phyloP scores from a whole-genome alignment of 2,797 vertebrate genomes.

The Apodemus agrarius region DNA sequence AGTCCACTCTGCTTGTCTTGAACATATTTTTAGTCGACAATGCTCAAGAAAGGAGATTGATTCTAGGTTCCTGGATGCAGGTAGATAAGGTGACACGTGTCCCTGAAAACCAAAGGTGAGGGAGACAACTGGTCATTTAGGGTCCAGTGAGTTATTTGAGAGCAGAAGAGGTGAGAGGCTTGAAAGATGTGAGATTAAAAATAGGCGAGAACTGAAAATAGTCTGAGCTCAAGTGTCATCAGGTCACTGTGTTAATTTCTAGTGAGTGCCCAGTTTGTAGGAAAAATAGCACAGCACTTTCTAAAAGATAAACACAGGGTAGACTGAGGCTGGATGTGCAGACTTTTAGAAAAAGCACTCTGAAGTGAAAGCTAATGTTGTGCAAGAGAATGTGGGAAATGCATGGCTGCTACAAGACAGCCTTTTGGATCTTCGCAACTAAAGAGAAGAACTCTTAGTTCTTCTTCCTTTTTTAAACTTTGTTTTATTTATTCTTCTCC shows the following conservation, averaged over 20 bases:
- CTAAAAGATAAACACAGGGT: not conserved
- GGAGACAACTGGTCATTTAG: not conserved
- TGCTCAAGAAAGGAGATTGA: not conserved
- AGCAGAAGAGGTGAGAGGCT: not conserved
- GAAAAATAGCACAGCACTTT: not conserved
- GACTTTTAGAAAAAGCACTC: not conserved
- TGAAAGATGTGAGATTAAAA: not conserved
- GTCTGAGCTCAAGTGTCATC: not conserved
- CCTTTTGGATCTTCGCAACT: not conserved
- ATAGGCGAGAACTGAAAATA: not conserved
- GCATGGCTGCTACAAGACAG: not conserved
- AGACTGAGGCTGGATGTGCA: not conserved
- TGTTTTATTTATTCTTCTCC: not conserved
- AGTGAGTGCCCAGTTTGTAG: not conserved
- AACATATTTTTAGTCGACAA: not conserved
- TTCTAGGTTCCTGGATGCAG: not conserved
- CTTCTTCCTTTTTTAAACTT: not conserved
- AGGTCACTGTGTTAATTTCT: not conserved
- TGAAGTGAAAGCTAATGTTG: not conserved
- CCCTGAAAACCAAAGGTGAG: not conserved
- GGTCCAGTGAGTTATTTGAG: not conserved
- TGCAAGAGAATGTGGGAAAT: not conserved
- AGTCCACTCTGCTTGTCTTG: not conserved
- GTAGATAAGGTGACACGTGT: not conserved
- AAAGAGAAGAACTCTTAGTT: not conserved